phyloP scores from a whole-genome alignment of 2,797 vertebrate genomes.

The Passerculus sandwichensis region DNA sequence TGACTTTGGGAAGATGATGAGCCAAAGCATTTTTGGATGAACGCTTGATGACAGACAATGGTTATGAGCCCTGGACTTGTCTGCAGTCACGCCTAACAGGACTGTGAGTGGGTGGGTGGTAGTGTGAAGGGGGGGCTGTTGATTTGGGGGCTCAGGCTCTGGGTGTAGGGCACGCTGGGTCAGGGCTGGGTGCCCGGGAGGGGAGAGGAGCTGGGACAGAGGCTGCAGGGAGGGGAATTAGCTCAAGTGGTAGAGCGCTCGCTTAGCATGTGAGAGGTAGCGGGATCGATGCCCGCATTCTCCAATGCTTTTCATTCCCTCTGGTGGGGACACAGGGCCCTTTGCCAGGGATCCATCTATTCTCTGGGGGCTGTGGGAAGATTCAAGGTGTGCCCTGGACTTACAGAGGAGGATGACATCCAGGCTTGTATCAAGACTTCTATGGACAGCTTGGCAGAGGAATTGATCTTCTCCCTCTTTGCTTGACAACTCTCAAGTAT shows the following conservation, averaged over 20 bases:
- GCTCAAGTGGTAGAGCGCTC: constrained; percentile 48
- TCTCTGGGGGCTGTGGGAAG: too few species aligned
- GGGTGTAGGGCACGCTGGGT: too few species aligned
- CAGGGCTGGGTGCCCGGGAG: background rate
- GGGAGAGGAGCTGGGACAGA: rapidly evolving
- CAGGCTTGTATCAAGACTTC: too few species aligned
- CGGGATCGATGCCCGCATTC: constrained; percentile 82
- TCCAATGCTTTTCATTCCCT: constrained; percentile 36
- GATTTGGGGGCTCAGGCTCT: too few species aligned
- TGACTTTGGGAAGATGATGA: rapidly evolving
- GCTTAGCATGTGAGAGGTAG: constrained; percentile 73
- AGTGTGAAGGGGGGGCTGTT: background rate
- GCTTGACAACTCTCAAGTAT: too few species aligned
- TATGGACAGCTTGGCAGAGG: too few species aligned
- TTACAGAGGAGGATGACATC: too few species aligned
- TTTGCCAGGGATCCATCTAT: too few species aligned
- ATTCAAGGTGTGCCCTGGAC: too few species aligned
- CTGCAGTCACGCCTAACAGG: rapidly evolving
- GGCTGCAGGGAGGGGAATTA: background rate
- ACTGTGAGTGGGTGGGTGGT: background rate
- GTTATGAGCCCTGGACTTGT: background rate
- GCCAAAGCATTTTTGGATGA: background rate
- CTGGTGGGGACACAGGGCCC: too few species aligned
- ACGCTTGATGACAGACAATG: background rate
- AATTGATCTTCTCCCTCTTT: too few species aligned